These are phyloP conservation scores for Anseranas semipalmata DNA, from an alignment of 2,113 vertebrate species.

Conservation along the genomic window DNA sequence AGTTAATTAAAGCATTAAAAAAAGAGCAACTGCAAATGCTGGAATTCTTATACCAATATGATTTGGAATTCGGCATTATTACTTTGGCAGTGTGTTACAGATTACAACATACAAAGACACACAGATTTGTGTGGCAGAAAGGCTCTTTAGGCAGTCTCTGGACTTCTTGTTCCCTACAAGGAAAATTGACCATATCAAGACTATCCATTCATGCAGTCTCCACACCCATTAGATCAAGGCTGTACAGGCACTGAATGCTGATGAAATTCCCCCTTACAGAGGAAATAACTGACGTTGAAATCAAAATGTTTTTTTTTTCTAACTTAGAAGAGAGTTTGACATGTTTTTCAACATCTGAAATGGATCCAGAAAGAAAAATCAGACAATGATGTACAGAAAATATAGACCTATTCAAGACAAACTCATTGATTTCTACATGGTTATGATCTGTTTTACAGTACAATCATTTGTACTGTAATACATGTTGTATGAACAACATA, in stretches of 20 bases:
- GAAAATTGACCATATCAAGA: neutral
- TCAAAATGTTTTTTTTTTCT: neutral
- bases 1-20: neutral
- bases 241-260: neutral
- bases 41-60: too few species aligned
- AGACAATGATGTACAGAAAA: neutral
- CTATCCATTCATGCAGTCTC: neutral
- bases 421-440: neutral
- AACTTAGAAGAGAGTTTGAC: neutral
- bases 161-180: neutral
- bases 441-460: neutral
- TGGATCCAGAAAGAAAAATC: neutral
- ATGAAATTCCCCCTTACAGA: neutral
- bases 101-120: neutral
- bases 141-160: neutral
- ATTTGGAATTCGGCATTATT: neutral
- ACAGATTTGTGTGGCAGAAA: neutral
- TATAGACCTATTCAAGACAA: neutral
- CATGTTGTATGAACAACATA: too few species aligned
- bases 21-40: neutral
- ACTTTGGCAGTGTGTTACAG: neutral
- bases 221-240: neutral
- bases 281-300: neutral
- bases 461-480: neutral
- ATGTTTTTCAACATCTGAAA: neutral